Base-by-base conservation (phyloP, 2,888 invertebrate genomes). In the Trichogramma dendrolimi region DNA sequence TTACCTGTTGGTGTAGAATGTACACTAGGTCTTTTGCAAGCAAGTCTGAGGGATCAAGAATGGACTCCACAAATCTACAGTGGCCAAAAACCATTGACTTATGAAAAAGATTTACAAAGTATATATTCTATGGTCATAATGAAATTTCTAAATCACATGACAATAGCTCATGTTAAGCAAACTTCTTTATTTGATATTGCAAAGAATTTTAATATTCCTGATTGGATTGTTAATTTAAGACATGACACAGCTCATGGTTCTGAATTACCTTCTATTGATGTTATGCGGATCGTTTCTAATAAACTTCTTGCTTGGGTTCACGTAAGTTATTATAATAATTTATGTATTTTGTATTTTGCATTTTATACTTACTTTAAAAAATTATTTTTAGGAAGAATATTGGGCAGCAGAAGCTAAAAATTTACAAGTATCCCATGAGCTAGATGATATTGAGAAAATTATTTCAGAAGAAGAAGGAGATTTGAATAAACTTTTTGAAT, bases 231-330 rank as follows among this genome's bases (percentile, higher is more conserved):
- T 5, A 86, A 88, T 67, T 76, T 93, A 57, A 82, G 93, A 58
- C 92, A 94, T 75, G 87, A 90, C 67, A 85, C 88, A 47, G 88
- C 92, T 41, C 93, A 94, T 75, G 85, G 85, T 58, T 83, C 86
- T 67, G 82, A 83, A 64, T 77, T 90, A 42, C 91, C 92, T 11
- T 83, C 87, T 0, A 75, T 89, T 41, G 80, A 80, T 50, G 78
- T 86, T 55, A 79, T 93, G 4, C 81, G 86, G 73, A 81, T 84
- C 67, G 91, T 88, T 4, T 80, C 86, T 38, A 73, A 81, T 40
- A 83, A 86, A 70, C 83, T 87, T 60, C 79, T 90, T 50, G 75
- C 84, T 4, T 93, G 91, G 91, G 76, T 93, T 1, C 83, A 83
- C 71, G 84, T 84, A 73, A 68, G 73, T 69, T 38, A 27, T 27